These are phyloP conservation scores for Camptogramma bilineatum DNA, from an alignment of 2,888 invertebrate species.

Conservation along the genomic window DNA sequence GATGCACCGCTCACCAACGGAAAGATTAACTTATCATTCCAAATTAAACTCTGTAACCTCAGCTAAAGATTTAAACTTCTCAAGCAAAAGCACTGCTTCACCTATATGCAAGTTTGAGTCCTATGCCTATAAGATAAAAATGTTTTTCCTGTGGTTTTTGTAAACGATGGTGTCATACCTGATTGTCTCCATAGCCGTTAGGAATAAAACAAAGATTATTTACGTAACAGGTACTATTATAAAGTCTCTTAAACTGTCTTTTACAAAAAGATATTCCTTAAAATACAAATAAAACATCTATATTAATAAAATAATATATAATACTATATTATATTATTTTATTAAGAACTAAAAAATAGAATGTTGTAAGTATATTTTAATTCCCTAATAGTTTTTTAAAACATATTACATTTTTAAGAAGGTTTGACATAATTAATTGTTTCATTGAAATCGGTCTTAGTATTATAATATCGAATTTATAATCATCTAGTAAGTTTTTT, in stretches of 20 bases:
- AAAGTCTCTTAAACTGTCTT: not conserved
- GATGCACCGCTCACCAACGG: constrained; percentile 41
- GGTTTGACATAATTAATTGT: too few species aligned
- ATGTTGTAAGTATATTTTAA: too few species aligned
- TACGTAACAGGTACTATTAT: constrained; percentile 31
- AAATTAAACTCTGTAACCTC: constrained; percentile 16
- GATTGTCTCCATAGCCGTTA: constrained; percentile 22
- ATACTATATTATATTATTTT: too few species aligned
- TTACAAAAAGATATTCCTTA: not conserved
- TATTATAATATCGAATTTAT: too few species aligned
- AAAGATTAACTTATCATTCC: constrained; percentile 16
- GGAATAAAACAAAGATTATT: constrained; percentile 20
- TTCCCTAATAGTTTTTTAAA: too few species aligned
- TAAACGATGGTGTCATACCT: constrained; percentile 13
- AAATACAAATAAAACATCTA: not conserved
- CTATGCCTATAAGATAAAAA: not conserved
- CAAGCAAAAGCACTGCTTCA: constrained; percentile 2
- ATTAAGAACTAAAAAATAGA: too few species aligned
- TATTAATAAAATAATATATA: too few species aligned
- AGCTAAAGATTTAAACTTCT: constrained; percentile 4
- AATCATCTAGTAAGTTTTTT: too few species aligned
- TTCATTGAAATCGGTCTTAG: too few species aligned
- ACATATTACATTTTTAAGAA: too few species aligned
- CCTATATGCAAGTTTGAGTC: constrained; percentile 15
- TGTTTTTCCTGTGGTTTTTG: not conserved